Conservation (phyloP, 2,888 invertebrate species). For the Fragum whitleyi region DNA sequence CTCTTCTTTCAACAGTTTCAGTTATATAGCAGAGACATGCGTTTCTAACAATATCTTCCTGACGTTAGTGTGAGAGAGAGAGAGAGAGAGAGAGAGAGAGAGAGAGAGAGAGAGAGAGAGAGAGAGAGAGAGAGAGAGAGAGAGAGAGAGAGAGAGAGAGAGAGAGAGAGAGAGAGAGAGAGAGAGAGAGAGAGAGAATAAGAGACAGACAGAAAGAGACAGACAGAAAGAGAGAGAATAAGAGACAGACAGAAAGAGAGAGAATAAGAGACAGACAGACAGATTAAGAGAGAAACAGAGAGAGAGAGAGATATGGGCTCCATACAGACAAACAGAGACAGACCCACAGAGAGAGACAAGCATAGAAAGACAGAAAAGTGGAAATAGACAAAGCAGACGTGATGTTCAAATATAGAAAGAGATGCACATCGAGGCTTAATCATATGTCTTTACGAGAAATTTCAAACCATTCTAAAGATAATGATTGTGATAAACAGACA, state of each 20-base stretch:
- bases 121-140: slow-evolving; percentile 18
- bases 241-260: slow-evolving; percentile 15
- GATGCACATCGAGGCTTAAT: background rate
- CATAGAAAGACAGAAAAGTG: slow-evolving; percentile 11
- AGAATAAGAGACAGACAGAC: slow-evolving; percentile 11
- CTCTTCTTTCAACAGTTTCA: too few species aligned
- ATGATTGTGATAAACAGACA: too few species aligned
- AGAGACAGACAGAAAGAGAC: slow-evolving; percentile 21
- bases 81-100: slow-evolving; percentile 18
- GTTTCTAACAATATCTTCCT: too few species aligned
- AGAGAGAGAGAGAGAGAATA: slow-evolving; percentile 24
- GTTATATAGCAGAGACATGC: too few species aligned
- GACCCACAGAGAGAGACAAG: slow-evolving; percentile 8
- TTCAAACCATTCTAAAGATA: too few species aligned
- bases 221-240: slow-evolving; percentile 4
- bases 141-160: slow-evolving; percentile 9
- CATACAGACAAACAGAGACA: slow-evolving; percentile 21
- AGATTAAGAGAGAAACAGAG: slow-evolving; percentile 16
- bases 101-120: slow-evolving; percentile 14
- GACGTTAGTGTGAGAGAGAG: slow-evolving; percentile 11
- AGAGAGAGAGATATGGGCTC: slow-evolving; percentile 12
- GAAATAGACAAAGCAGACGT: background rate
- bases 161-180: slow-evolving; percentile 21
- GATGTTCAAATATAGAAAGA: background rate
- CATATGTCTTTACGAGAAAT: too few species aligned